Evolutionary conservation across 2,797 vertebrate species (phyloP).

Genomic region (Hemitrygon akajei): DNA sequence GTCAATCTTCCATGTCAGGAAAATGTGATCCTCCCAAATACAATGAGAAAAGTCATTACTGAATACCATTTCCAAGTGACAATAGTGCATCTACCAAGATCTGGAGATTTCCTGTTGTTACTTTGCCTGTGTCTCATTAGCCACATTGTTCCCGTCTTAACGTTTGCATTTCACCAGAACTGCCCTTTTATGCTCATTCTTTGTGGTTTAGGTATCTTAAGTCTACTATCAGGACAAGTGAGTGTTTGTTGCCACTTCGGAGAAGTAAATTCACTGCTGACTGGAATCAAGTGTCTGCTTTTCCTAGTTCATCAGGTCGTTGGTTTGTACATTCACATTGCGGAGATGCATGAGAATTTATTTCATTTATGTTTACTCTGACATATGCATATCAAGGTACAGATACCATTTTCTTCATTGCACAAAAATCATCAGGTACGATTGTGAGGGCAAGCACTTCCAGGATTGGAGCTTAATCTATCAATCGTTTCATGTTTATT

Average conservation of each 20-base stretch:
- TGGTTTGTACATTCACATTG: neutral
- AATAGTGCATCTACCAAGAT: neutral
- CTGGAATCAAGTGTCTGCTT: neutral
- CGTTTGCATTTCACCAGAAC: slow-evolving; percentile 18
- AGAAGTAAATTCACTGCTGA: neutral
- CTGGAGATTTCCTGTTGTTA: slow-evolving; percentile 13
- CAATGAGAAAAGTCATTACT: slow-evolving; percentile 34
- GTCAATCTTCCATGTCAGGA: slow-evolving; percentile 64
- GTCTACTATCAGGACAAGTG: neutral
- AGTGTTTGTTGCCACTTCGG: neutral
- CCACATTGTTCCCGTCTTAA: slow-evolving; percentile 28
- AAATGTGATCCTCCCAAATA: slow-evolving; percentile 45
- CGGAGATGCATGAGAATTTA: neutral
- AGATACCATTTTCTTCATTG: neutral
- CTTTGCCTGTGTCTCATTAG: slow-evolving; percentile 20
- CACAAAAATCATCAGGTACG: neutral
- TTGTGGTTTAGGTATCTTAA: neutral
- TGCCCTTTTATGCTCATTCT: neutral
- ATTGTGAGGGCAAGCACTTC: neutral
- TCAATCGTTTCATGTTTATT: neutral
- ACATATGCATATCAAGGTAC: neutral
- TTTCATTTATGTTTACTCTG: neutral
- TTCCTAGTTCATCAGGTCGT: neutral
- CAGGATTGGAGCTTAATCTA: neutral
- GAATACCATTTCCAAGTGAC: slow-evolving; percentile 23